Percentiles rank a stretch among this genome's conserved stretches.
These are phyloP conservation scores for Epirrita christyi DNA, from an alignment of 2,888 invertebrate species.

Conservation along the genomic window DNA sequence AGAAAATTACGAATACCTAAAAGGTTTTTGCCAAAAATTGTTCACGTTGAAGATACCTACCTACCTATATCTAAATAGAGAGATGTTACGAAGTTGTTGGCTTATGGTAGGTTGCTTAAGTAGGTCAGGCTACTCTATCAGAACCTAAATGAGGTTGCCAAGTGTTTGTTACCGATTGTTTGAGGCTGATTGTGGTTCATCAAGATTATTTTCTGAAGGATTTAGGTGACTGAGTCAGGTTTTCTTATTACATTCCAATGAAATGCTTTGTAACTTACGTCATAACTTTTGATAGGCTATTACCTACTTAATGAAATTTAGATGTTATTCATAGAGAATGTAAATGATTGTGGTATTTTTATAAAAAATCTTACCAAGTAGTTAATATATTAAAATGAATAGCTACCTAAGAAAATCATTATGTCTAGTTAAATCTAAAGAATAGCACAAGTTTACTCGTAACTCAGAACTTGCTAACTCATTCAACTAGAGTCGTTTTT, in stretches of 20 bases:
- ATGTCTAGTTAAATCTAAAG: conserved; percentile 6
- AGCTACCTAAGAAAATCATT: background rate
- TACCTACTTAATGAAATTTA: too few species aligned
- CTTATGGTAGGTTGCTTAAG: conserved; percentile 10
- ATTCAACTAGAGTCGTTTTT: conserved; percentile 67
- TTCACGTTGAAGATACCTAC: too few species aligned
- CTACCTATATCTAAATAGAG: background rate
- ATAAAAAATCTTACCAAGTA: too few species aligned
- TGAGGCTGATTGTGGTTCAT: conserved; percentile 3
- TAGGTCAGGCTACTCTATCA: conserved; percentile 21
- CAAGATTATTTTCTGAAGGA: conserved; percentile 1
- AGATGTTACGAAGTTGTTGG: conserved; percentile 4
- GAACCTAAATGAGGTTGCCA: conserved; percentile 23
- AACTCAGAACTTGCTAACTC: conserved; percentile 69
- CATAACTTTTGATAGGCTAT: background rate
- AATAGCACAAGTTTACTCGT: conserved; percentile 55
- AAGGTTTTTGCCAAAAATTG: too few species aligned
- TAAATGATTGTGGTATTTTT: too few species aligned
- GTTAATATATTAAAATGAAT: background rate
- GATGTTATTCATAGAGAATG: too few species aligned
- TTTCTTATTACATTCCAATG: background rate
- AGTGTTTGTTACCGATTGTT: conserved; percentile 23
- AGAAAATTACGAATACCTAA: too few species aligned
- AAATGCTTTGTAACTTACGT: background rate
- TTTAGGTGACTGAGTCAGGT: background rate